These are phyloP conservation scores for Leptopilina myrica DNA, from an alignment of 2,888 invertebrate species.

Conservation along the genomic window DNA sequence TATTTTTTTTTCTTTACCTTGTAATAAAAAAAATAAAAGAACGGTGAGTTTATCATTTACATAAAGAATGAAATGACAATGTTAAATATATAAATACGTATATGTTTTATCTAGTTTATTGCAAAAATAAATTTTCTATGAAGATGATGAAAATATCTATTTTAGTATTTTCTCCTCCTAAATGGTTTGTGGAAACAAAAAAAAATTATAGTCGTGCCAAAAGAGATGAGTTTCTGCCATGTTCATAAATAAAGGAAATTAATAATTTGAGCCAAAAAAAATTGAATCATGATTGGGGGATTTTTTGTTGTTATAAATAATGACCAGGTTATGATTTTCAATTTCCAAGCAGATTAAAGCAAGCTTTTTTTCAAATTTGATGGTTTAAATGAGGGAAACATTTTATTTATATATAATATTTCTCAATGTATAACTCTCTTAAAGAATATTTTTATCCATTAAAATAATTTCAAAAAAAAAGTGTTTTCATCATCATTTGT, in stretches of 20 bases:
- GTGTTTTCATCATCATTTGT: no score
- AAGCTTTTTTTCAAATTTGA: background rate
- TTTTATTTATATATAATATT: no score
- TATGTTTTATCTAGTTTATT: background rate
- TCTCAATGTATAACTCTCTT: no score
- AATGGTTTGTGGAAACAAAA: background rate
- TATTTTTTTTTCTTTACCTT: background rate
- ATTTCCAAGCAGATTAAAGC: background rate
- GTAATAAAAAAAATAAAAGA: background rate
- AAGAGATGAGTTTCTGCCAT: background rate
- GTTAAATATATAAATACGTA: no score
- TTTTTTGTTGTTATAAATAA: background rate
- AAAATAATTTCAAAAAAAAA: no score
- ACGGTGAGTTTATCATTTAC: background rate
- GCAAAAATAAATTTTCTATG: background rate
- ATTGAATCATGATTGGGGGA: background rate
- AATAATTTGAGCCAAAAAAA: constrained; percentile 9
- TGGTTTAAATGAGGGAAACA: background rate
- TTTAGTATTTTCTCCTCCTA: background rate
- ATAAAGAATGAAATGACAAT: background rate
- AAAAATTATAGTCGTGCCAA: background rate
- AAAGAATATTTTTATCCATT: no score
- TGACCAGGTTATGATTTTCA: background rate
- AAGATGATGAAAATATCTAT: background rate
- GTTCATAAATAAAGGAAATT: background rate